These are phyloP conservation scores for Macaca nemestrina DNA, from an alignment of 2,113 vertebrate species.

Conservation along the genomic window DNA sequence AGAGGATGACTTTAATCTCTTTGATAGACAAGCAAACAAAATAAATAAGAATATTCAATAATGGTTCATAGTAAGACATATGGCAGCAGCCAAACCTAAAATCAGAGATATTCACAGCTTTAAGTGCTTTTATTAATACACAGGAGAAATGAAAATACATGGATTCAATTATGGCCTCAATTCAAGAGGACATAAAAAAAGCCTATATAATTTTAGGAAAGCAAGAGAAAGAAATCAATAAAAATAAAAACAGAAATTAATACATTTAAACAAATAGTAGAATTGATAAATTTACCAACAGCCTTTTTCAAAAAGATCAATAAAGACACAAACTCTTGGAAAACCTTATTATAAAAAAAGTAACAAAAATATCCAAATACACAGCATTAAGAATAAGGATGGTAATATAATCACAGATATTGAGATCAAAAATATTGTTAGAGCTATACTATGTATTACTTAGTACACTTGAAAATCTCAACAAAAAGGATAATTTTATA, in stretches of 20 bases:
- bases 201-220: conserved; percentile 55
- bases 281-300: conserved; percentile 59
- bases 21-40: conserved; percentile 40
- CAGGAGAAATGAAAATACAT: conserved; percentile 65
- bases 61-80: conserved; percentile 34
- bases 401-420: neutral
- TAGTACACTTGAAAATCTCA: conserved; percentile 35
- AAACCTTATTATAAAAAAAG: neutral
- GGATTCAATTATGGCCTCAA: conserved; percentile 61
- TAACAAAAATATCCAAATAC: neutral
- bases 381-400: neutral
- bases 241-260: conserved; percentile 69
- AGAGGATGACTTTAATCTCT: neutral
- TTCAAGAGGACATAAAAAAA: conserved; percentile 60
- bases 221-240: conserved; percentile 56
- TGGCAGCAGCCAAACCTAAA: conserved; percentile 37
- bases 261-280: conserved; percentile 59
- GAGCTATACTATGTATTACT: neutral
- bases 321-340: conserved; percentile 40
- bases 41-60: conserved; percentile 39
- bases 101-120: conserved; percentile 6
- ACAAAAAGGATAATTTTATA: neutral
- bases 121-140: conserved; percentile 63
- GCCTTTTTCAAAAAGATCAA: conserved; percentile 51
- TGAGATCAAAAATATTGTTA: conserved; percentile 9